Percentiles rank a stretch among this genome's conserved stretches.
phyloP scores from a whole-genome alignment of 2,113 vertebrate species.

The Platichthys stellatus region DNA sequence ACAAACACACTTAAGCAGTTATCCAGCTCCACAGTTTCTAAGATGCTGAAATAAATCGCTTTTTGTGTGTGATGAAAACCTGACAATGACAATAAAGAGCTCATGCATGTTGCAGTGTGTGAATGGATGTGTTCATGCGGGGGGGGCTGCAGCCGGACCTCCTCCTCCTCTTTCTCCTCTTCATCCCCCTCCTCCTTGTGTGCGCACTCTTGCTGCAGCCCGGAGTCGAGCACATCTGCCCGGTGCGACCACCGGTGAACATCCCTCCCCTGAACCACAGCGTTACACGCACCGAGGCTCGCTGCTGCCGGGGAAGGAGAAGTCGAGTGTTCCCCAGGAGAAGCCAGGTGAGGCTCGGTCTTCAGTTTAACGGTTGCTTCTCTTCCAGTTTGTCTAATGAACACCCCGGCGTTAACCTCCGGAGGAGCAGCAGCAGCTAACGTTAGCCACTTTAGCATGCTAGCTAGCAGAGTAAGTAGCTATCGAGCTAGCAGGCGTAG shows the following conservation, averaged over 20 bases:
- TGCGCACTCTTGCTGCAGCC: constrained; percentile 65
- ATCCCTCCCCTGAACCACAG: background rate
- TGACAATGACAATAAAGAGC: constrained; percentile 26
- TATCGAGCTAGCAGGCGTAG: constrained; percentile 8
- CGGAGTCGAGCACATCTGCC: constrained; percentile 40
- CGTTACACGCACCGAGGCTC: background rate
- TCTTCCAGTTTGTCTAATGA: background rate
- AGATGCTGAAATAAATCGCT: background rate
- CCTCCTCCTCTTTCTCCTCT: constrained; percentile 10
- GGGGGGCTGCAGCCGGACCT: constrained; percentile 45
- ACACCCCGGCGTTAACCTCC: background rate
- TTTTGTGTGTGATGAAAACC: background rate
- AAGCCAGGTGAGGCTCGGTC: constrained; percentile 29
- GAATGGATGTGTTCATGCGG: constrained; percentile 22
- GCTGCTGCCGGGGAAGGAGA: background rate
- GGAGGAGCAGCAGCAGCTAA: constrained; percentile 25
- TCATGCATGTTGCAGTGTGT: constrained; percentile 23
- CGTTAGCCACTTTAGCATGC: constrained; percentile 36
- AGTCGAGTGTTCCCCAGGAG: background rate
- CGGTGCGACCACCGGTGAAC: constrained; percentile 30
- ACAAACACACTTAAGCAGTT: background rate
- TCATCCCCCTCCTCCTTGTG: background rate
- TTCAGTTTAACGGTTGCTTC: background rate
- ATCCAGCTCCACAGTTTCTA: background rate
- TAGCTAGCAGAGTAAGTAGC: constrained; percentile 22